These are phyloP conservation scores for Acanthiza pusilla DNA, from an alignment of 2,797 vertebrate genomes.

Conservation along the genomic window DNA sequence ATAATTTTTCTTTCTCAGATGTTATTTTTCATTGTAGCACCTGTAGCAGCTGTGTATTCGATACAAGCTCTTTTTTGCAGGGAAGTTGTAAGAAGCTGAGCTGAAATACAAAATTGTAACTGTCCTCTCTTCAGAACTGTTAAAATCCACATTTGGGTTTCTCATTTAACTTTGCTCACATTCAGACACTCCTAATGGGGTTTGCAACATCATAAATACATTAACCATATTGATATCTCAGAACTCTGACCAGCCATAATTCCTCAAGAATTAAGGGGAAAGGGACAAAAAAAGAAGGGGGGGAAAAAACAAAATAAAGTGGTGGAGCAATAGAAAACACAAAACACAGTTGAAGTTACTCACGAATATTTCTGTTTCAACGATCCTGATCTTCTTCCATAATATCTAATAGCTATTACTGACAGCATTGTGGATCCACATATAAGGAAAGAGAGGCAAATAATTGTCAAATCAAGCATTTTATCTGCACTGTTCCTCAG, in stretches of 20 bases:
- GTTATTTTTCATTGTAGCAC: background rate
- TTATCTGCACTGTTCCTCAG: slow-evolving; percentile 27
- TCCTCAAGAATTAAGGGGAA: background rate
- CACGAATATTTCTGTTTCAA: slow-evolving; percentile 60
- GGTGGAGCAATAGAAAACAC: slow-evolving; percentile 3
- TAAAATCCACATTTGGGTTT: background rate
- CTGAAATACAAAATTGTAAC: background rate
- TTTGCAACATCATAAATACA: background rate
- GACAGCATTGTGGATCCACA: slow-evolving; percentile 63
- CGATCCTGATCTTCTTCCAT: slow-evolving; percentile 63
- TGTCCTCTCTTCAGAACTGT: background rate
- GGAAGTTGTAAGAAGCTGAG: background rate
- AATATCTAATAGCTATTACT: slow-evolving; percentile 68
- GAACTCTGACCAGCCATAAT: background rate
- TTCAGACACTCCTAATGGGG: background rate
- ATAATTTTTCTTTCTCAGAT: background rate
- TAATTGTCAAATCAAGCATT: slow-evolving; percentile 44
- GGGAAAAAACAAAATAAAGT: background rate
- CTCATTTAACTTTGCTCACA: background rate
- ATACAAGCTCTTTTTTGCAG: background rate
- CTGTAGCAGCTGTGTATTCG: background rate
- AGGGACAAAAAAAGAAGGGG: accelerated
- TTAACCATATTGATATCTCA: background rate
- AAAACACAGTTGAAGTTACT: slow-evolving; percentile 41
- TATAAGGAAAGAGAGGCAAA: slow-evolving; percentile 53